A percentile compares a stretch with the other conserved stretches of the same genome.
These are phyloP conservation scores for Engystomops pustulosus DNA, from an alignment of 2,113 vertebrate species.

Conservation along the genomic window DNA sequence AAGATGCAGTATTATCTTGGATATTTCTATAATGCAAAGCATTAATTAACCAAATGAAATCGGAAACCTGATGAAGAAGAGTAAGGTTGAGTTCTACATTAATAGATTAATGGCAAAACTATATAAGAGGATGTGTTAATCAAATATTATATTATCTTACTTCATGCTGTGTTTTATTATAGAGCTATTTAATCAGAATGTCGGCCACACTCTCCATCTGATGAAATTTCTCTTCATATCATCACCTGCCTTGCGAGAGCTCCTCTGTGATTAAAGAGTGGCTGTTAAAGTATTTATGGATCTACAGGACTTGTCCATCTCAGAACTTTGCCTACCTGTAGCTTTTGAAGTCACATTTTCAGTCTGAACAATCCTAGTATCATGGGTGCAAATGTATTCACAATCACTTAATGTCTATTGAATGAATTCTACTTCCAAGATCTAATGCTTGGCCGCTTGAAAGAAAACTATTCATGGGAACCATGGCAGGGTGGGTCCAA, in stretches of 20 bases:
- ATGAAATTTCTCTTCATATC: background rate
- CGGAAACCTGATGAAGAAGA: background rate
- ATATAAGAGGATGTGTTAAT: constrained; percentile 31
- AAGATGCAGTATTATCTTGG: background rate
- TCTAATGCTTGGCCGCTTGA: background rate
- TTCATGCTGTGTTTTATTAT: constrained; percentile 21
- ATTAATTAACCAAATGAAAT: background rate
- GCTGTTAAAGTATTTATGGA: background rate
- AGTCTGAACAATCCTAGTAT: background rate
- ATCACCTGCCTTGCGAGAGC: constrained; percentile 10
- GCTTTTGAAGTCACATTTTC: background rate
- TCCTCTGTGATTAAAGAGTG: background rate
- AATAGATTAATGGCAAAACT: constrained; percentile 16
- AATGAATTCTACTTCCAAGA: constrained; percentile 23
- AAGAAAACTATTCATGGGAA: constrained; percentile 31
- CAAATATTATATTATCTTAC: background rate
- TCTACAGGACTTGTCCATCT: background rate
- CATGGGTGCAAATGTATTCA: background rate
- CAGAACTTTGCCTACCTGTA: background rate
- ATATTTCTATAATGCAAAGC: too few species aligned
- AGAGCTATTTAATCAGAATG: constrained; percentile 25
- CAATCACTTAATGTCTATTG: constrained; percentile 18
- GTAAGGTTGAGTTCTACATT: background rate
- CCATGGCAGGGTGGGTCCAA: background rate
- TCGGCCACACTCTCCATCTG: background rate